A percentile compares a stretch with the other conserved stretches of the same genome.
phyloP scores from a whole-genome alignment of 1,140 invertebrate species.

The Bombus haemorrhoidalis region DNA sequence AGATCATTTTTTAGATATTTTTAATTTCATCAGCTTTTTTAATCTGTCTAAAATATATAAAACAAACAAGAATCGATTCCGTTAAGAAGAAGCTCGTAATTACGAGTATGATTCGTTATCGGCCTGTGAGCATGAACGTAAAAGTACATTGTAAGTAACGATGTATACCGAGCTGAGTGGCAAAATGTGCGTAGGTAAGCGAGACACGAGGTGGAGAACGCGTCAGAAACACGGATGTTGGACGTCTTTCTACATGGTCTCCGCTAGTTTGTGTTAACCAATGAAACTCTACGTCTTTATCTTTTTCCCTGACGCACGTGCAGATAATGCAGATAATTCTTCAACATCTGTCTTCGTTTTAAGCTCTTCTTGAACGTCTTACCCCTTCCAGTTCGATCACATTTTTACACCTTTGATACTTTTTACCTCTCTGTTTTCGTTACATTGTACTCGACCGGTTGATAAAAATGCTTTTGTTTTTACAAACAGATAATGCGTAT shows the following conservation, averaged over 20 bases:
- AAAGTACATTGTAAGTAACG: no score
- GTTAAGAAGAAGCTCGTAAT: background rate
- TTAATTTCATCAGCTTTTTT: background rate
- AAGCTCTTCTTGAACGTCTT: background rate
- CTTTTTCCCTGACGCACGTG: conserved; percentile 36
- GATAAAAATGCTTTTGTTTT: conserved; percentile 36
- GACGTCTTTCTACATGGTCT: conserved; percentile 21
- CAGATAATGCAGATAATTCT: conserved; percentile 39
- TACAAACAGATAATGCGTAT: background rate
- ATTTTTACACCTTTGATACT: background rate
- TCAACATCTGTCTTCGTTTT: conserved; percentile 24
- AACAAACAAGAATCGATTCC: background rate
- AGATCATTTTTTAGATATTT: background rate
- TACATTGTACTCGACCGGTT: background rate
- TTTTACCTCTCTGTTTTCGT: background rate
- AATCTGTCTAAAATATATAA: background rate
- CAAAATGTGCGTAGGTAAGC: conserved; percentile 19
- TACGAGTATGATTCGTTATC: background rate
- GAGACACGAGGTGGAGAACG: conserved; percentile 16
- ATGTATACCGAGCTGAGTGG: background rate
- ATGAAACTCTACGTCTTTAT: conserved; percentile 46
- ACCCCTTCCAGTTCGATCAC: background rate
- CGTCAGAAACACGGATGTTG: conserved; percentile 15
- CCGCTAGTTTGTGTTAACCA: conserved; percentile 18
- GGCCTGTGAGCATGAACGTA: no score